Conservation (phyloP, 64 coral and sea anemone genomes). For the Dendronephthya gigantea region DNA sequence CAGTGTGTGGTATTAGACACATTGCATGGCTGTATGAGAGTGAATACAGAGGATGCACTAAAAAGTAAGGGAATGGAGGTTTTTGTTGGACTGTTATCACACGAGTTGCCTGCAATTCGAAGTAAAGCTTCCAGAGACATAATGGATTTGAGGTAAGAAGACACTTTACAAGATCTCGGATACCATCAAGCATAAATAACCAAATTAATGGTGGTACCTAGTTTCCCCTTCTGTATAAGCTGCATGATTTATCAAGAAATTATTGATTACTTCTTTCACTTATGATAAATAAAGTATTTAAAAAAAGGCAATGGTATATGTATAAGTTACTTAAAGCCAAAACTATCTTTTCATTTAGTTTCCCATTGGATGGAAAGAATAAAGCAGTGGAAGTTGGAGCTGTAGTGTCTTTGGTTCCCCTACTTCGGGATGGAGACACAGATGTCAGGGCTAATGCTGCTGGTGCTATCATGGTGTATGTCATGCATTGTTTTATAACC, state of each 20-base stretch:
- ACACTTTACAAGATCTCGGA: not conserved
- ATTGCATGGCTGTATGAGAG: conserved; percentile 85
- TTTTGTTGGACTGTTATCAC: conserved; percentile 60
- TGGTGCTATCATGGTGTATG: conserved; percentile 85
- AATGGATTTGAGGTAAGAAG: conserved; percentile 86
- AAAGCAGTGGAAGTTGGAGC: conserved; percentile 78
- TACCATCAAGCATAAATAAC: not conserved
- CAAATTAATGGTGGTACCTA: not conserved
- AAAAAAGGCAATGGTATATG: no score
- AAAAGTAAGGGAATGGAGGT: conserved; percentile 71
- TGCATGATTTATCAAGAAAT: no score
- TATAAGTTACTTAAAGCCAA: not conserved
- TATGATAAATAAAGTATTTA: no score
- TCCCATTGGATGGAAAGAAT: conserved; percentile 89
- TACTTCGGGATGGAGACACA: conserved; percentile 61
- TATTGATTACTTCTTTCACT: no score
- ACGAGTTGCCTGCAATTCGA: conserved; percentile 46
- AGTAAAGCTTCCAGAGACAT: conserved; percentile 90
- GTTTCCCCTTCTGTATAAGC: no score
- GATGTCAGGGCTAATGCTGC: conserved; percentile 79
- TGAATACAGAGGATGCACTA: conserved; percentile 67
- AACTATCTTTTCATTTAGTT: conserved; percentile 35
- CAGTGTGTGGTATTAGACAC: conserved; percentile 81
- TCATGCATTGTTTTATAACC: not conserved
- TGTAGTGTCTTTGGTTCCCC: conserved; percentile 43